Evolutionary conservation across 2,888 invertebrate genomes (phyloP).

Genomic region (Mimas tiliae): DNA sequence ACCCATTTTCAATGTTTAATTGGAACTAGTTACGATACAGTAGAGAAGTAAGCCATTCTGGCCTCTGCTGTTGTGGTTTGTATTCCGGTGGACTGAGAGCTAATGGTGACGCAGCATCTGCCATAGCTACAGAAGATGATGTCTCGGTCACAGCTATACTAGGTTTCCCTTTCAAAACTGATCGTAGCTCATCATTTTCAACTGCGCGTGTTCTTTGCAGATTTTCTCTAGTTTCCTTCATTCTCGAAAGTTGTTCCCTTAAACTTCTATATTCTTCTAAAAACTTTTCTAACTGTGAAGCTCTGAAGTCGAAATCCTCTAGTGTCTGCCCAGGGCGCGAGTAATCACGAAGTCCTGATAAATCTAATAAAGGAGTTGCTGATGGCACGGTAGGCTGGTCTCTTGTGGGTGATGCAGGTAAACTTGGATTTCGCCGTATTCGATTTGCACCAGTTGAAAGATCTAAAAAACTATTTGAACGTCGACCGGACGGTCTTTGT

Average conservation of each 20-base stretch:
- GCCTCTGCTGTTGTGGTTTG: slow-evolving; percentile 69
- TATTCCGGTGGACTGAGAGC: slow-evolving; percentile 74
- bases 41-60: slow-evolving; percentile 76
- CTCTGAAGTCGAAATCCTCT: slow-evolving; percentile 90
- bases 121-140: slow-evolving; percentile 72
- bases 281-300: slow-evolving; percentile 91
- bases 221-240: slow-evolving; percentile 91
- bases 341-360: slow-evolving; percentile 82
- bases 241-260: slow-evolving; percentile 90
- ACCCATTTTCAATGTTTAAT: slow-evolving; percentile 44
- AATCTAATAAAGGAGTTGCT: slow-evolving; percentile 86
- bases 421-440: slow-evolving; percentile 82
- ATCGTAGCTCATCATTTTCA: slow-evolving; percentile 81
- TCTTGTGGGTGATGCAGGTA: slow-evolving; percentile 87
- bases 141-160: slow-evolving; percentile 79
- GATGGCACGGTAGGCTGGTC: slow-evolving; percentile 74
- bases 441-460: slow-evolving; percentile 81
- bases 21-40: slow-evolving; percentile 70
- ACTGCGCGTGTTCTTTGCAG: slow-evolving; percentile 78
- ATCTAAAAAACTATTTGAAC: slow-evolving; percentile 89
- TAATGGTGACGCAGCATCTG: slow-evolving; percentile 72
- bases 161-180: slow-evolving; percentile 85
- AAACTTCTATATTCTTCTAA: slow-evolving; percentile 91
- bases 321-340: slow-evolving; percentile 73
- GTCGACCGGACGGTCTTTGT: slow-evolving; percentile 71